Evolutionary conservation across 23 tunicate genomes (phyloP).

Genomic region (Styela plicata): DNA sequence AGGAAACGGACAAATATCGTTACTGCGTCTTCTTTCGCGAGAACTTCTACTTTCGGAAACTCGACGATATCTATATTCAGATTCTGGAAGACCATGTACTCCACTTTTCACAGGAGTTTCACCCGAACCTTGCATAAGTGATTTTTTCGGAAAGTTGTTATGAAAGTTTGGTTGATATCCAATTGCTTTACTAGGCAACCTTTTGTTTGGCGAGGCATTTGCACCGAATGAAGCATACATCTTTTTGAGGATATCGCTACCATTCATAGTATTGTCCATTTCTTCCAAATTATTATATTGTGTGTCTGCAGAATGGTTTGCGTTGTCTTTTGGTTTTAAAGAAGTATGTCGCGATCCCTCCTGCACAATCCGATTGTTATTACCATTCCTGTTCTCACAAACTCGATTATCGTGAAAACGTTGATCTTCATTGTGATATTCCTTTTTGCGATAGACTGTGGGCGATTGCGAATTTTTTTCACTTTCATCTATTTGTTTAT

Average conservation of each 20-base stretch:
- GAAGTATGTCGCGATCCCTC: not conserved
- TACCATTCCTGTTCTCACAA: not conserved
- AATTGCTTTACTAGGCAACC: not conserved
- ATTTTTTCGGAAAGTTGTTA: too few relatives aligned
- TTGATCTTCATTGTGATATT: not conserved
- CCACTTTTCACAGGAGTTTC: too few relatives aligned
- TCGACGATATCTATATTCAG: too few relatives aligned
- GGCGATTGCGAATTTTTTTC: too few relatives aligned
- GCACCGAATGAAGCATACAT: conserved; percentile 71
- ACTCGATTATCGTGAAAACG: not conserved
- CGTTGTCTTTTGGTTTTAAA: not conserved
- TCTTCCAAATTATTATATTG: not conserved
- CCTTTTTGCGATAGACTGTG: too few relatives aligned
- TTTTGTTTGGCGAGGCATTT: not conserved
- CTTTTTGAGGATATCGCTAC: conserved; percentile 53
- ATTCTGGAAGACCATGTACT: too few relatives aligned
- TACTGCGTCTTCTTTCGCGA: too few relatives aligned
- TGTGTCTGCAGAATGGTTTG: not conserved
- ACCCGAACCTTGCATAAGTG: too few relatives aligned
- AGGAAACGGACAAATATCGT: too few relatives aligned
- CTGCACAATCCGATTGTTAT: not conserved
- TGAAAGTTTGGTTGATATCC: too few relatives aligned
- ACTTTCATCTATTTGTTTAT: not conserved
- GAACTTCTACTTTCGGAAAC: too few relatives aligned
- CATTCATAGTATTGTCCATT: not conserved